Base-by-base conservation (phyloP, 2,888 invertebrate species). In the Dusona sp. region DNA sequence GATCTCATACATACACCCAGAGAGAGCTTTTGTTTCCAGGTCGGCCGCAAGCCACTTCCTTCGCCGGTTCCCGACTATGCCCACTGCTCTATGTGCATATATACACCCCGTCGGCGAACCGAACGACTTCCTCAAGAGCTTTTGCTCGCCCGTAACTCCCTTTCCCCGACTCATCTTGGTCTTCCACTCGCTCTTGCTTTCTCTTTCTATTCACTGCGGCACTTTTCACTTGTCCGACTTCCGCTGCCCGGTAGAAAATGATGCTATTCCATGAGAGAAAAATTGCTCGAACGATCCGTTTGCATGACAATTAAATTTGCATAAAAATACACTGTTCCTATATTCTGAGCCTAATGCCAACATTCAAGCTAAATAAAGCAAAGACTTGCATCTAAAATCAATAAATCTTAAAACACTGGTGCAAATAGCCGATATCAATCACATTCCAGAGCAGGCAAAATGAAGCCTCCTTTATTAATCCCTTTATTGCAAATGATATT, bases 11-110 rank as follows among this genome's bases (percentile, higher is more conserved):
- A 78, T 61, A 80, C 36, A 83, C 72, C 67, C 25, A 51, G 48
- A 48, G 42, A 74, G 74, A 83, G 83, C 79, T 87, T 85, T 85
- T 85, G 82, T 79, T 84, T 82, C 77, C 82, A 80, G 73, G 57
- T 72, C 83, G 84, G 81, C 72, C 85, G 81, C 87, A 89, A 87
- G 88, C 81, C 87, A 83, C 85, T 81, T 82, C 68, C 78, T 82
- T 73, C 70, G 72, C 79, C 81, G 80, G 67, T 79, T 65, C 79
- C 77, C 81, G 72, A 77, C 85, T 78, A 79, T 74, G 84, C 86
- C 25, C 72, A 19, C 61, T 25, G 42, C 86, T 87, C 84, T 83
- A 82, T 81, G 84, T 88, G 83, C 86, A 82, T 80, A 84, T 67
- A 79, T 75, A 67, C 61, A 64, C 75, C 83, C 75, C 57, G 78